phyloP scores from a whole-genome alignment of 2,113 vertebrate species.

The Baryphthengus martii region DNA sequence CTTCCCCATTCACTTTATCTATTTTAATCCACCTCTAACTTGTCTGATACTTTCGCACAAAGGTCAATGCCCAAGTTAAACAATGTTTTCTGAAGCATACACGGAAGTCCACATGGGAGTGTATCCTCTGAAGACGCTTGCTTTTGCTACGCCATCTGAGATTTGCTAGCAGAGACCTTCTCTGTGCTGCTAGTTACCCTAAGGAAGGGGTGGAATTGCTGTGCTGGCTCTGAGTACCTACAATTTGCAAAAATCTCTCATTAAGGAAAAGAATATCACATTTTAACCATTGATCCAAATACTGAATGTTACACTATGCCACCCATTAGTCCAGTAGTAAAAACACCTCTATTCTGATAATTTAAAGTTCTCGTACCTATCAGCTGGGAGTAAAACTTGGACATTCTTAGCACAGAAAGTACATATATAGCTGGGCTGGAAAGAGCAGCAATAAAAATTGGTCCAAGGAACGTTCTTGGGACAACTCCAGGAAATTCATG shows the following conservation, averaged over 20 bases:
- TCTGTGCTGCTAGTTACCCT: neutral
- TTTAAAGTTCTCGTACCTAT: conserved; percentile 71
- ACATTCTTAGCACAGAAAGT: conserved; percentile 75
- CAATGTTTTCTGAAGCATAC: neutral
- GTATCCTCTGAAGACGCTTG: neutral
- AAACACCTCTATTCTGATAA: neutral
- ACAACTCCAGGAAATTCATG: conserved; percentile 94
- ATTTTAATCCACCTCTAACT: neutral
- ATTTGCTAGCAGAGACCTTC: neutral
- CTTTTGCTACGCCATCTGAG: neutral
- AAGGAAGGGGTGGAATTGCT: neutral
- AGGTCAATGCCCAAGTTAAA: neutral
- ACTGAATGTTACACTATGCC: neutral
- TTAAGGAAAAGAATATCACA: neutral
- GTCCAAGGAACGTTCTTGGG: conserved; percentile 91
- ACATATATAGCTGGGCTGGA: conserved; percentile 79
- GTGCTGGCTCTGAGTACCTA: neutral
- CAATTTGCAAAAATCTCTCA: neutral
- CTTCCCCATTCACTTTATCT: neutral
- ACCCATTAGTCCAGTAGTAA: neutral
- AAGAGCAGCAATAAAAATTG: conserved; percentile 80
- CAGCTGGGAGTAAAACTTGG: conserved; percentile 89
- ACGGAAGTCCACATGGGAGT: fast-evolving
- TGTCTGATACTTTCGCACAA: neutral
- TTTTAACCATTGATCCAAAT: neutral